A percentile compares a stretch with the other conserved stretches of the same genome.
These are phyloP conservation scores for Gambusia holbrooki DNA, from an alignment of 2,113 vertebrate genomes.

Conservation along the genomic window DNA sequence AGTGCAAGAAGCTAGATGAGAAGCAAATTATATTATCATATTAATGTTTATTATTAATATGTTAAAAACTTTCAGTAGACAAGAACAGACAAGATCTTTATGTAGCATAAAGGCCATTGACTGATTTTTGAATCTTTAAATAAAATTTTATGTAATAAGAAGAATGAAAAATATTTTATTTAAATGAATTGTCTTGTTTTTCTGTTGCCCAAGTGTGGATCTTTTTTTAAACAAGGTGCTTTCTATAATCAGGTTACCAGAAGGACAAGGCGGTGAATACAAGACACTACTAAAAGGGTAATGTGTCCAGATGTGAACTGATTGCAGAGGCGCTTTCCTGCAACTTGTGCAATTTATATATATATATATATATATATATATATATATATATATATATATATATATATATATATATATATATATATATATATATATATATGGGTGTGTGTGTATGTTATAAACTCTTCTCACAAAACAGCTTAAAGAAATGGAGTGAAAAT, in stretches of 20 bases:
- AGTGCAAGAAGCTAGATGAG: neutral
- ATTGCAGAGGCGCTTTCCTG: neutral
- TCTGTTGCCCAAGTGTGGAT: no score
- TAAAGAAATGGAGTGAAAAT: neutral
- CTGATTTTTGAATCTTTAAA: no score
- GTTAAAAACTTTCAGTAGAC: no score
- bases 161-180: no score
- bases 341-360: neutral
- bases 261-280: neutral
- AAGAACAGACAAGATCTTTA: no score
- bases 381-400: no score
- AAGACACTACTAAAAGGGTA: neutral
- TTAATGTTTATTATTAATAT: neutral
- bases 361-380: no score
- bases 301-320: neutral
- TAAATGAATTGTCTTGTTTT: no score
- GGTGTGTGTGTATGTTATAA: neutral
- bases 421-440: neutral
- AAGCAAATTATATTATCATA: neutral
- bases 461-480: neutral
- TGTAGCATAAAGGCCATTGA: no score
- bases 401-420: neutral
- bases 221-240: no score
- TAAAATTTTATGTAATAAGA: no score
- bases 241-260: no score